Base-by-base conservation (phyloP, 1,140 invertebrate species). In the Drosophila nebulosa region DNA sequence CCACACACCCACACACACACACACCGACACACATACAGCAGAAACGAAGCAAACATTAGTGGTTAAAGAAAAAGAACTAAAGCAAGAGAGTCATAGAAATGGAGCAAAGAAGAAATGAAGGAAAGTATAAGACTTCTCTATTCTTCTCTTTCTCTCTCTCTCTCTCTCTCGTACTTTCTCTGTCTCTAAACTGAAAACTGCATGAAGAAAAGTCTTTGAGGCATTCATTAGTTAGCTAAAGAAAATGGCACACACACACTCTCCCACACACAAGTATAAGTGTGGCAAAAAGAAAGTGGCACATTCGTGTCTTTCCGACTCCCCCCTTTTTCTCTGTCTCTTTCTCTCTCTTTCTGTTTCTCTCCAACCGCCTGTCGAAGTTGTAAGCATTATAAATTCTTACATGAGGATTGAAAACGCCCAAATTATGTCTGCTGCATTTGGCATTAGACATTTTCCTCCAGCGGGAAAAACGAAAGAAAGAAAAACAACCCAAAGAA, bases 141-240 rank as follows among this genome's bases (percentile, higher is more conserved):
- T 64, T 39, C 60, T 53, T 69, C 58, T 26, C 24, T 68, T 64
- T 74, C 39, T 30, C 7, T 30, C 27, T 30, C 1, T 9, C 7
- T 10, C 10, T 30, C 10, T 30, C 27, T 30, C 46, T 7, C n/a
- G n/a, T n/a, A n/a, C n/a, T n/a, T n/a, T n/a, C n/a, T 53, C 24
- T 53, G 59, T 52, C 73, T 26, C 59, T 69, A 36, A 75, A 75
- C 71, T 75, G 16, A 63, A 74, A 75, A 74, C 73, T 74, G 72
- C 64, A 74, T 36, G 56, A 30, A 59, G 50, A 74, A 62, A 56
- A 50, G 50, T 74, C 71, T 75, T 75, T 68, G 73, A 74, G 71
- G 64, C 71, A 75, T 74, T 74, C 73, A 75, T 75, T 75, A 74
- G 72, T 74, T 74, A 39, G 64, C 56, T 35, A 68, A 75, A 75